Percentiles rank a stretch among this genome's conserved stretches.
phyloP scores from a whole-genome alignment of 2,797 vertebrate species.

The Phrynocephalus vlangalii region DNA sequence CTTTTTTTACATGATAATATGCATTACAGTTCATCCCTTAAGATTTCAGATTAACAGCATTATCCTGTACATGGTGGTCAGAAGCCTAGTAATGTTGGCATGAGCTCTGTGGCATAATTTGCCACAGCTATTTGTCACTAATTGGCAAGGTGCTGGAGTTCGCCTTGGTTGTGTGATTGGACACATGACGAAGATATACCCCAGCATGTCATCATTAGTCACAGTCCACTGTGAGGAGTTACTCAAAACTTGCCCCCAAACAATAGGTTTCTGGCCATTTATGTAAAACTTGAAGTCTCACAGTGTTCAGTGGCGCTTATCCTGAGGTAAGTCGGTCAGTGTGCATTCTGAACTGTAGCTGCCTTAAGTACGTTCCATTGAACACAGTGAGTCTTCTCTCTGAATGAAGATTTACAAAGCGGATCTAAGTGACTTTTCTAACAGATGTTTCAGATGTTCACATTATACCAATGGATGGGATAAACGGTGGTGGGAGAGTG shows the following conservation, averaged over 20 bases:
- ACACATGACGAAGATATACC: too few relatives aligned
- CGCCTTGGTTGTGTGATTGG: too few relatives aligned
- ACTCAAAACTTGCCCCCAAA: too few relatives aligned
- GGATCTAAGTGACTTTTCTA: constrained; percentile 9
- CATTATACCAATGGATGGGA: constrained; percentile 35
- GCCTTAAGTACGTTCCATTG: background rate
- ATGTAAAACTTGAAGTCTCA: background rate
- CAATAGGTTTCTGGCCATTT: too few relatives aligned
- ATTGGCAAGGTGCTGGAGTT: too few relatives aligned
- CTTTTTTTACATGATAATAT: background rate
- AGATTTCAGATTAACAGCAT: background rate
- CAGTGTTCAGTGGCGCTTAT: background rate
- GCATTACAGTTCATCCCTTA: background rate
- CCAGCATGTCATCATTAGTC: too few relatives aligned
- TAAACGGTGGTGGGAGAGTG: constrained; percentile 61
- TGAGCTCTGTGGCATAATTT: too few relatives aligned
- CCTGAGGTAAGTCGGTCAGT: background rate
- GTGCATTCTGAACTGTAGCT: background rate
- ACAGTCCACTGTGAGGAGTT: too few relatives aligned
- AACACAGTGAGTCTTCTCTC: background rate
- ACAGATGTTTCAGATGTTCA: constrained; percentile 55
- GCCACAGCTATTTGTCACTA: too few relatives aligned
- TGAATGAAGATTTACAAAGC: constrained; percentile 9
- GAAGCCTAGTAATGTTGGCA: background rate
- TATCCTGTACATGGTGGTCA: background rate